Conservation (phyloP, 1,140 invertebrate genomes). For the Arion vulgaris region DNA sequence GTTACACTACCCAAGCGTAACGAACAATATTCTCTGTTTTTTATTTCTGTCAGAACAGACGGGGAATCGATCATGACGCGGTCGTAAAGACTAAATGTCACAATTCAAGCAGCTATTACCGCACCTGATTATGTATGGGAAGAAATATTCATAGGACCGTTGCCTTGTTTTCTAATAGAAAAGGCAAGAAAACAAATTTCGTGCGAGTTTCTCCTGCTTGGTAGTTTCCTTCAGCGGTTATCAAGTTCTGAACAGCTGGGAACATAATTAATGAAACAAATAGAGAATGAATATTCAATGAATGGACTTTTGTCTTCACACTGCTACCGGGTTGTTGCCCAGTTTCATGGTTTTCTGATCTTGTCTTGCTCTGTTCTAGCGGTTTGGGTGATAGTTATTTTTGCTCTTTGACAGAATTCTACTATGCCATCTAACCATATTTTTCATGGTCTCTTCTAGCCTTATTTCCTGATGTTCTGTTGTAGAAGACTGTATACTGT, state of each 20-base stretch:
- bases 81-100: slow-evolving; percentile 2
- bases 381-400: too few relatives aligned
- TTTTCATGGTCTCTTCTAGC: too few relatives aligned
- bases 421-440: too few relatives aligned
- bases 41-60: neutral
- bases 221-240: neutral
- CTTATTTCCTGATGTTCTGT: too few relatives aligned
- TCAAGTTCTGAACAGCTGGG: neutral
- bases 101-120: neutral
- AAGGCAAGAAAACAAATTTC: neutral
- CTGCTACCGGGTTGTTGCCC: too few relatives aligned
- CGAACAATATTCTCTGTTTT: neutral
- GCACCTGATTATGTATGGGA: neutral
- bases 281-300: neutral
- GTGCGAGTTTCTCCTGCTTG: neutral
- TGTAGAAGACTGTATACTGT: too few relatives aligned
- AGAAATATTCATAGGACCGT: neutral
- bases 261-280: neutral
- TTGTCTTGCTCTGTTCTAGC: too few relatives aligned
- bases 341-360: too few relatives aligned
- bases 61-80: neutral
- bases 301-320: neutral
- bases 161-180: neutral
- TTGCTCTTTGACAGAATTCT: too few relatives aligned
- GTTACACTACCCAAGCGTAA: neutral